A percentile compares a stretch with the other conserved stretches of the same genome.
phyloP scores from a whole-genome alignment of 2,888 invertebrate species.

The Eilema sororculum region DNA sequence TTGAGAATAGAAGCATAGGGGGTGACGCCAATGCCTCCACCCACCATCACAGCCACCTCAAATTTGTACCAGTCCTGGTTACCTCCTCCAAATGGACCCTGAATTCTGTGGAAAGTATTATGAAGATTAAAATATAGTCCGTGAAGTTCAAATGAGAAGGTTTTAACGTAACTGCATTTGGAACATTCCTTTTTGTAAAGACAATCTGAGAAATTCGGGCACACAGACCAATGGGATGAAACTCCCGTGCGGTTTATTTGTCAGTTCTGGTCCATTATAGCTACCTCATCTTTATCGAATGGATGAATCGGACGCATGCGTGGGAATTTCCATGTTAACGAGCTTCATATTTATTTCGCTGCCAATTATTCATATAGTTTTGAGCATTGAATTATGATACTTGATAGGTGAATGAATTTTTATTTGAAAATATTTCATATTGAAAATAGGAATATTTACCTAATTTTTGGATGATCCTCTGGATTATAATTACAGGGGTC shows the following conservation, averaged over 20 bases:
- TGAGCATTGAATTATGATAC: background rate
- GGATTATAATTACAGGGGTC: constrained; percentile 96
- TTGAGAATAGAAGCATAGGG: constrained; percentile 99
- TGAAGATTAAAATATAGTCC: constrained; percentile 10
- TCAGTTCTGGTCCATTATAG: too few species aligned
- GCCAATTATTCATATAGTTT: too few species aligned
- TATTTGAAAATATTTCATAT: background rate
- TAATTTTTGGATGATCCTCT: constrained; percentile 94
- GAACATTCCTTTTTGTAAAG: background rate
- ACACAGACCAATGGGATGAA: too few species aligned
- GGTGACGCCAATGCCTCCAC: constrained; percentile 98
- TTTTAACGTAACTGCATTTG: background rate
- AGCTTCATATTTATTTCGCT: too few species aligned
- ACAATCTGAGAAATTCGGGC: background rate
- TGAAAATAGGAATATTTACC: constrained; percentile 56
- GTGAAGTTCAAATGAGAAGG: background rate
- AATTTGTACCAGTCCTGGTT: constrained; percentile 99
- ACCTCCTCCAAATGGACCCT: constrained; percentile 98
- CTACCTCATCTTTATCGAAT: too few species aligned
- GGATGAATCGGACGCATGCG: too few species aligned
- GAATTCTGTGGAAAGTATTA: constrained; percentile 87
- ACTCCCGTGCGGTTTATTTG: too few species aligned
- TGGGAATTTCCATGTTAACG: too few species aligned
- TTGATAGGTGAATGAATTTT: background rate
- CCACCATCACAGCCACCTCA: constrained; percentile 98